Evolutionary conservation across 1,140 invertebrate genomes (phyloP).

Genomic region (Varroa destructor): DNA sequence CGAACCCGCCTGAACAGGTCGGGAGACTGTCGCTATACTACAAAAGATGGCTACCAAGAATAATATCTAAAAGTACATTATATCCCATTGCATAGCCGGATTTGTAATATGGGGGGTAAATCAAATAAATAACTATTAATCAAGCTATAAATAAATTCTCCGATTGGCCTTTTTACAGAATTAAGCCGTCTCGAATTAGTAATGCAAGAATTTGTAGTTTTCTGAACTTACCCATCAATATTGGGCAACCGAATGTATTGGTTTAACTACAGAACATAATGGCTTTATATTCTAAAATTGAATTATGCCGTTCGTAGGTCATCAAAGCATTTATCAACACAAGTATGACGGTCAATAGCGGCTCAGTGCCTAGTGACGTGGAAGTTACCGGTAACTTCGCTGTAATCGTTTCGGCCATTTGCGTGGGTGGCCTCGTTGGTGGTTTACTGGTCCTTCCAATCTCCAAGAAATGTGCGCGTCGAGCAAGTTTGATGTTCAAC

Average conservation of each 20-base stretch:
- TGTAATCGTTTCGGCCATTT: slow-evolving; percentile 5
- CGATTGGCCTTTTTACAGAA: too few species aligned
- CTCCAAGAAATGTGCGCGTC: neutral
- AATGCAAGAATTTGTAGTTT: too few species aligned
- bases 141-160: too few species aligned
- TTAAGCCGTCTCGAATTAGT: too few species aligned
- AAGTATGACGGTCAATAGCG: neutral
- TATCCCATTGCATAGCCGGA: neutral
- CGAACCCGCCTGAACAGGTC: slow-evolving; percentile 17
- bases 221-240: neutral
- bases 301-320: neutral
- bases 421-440: slow-evolving; percentile 9
- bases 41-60: neutral
- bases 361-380: neutral
- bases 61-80: neutral
- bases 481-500: slow-evolving; percentile 19
- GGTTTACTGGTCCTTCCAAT: slow-evolving; percentile 4
- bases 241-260: neutral
- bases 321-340: neutral
- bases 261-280: neutral
- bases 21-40: neutral
- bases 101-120: neutral
- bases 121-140: neutral
- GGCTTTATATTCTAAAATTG: neutral
- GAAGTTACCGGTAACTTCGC: neutral